Conservation (phyloP, 2,888 invertebrate species). For the Tuberolachnus salignus region DNA sequence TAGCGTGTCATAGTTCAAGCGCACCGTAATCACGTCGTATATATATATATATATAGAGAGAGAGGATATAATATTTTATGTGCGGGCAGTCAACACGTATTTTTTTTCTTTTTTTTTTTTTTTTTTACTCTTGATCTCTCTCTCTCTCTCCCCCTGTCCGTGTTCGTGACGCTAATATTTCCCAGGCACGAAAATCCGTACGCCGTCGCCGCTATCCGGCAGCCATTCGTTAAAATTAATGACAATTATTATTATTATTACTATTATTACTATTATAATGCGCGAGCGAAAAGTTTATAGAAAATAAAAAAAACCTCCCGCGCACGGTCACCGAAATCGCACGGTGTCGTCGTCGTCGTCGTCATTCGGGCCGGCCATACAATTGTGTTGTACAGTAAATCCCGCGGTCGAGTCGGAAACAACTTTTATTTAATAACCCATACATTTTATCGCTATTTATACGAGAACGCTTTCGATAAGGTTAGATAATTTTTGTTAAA, state of each 20-base stretch:
- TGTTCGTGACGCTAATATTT: constrained; percentile 45
- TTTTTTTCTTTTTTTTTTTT: constrained; percentile 21
- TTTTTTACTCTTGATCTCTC: background rate
- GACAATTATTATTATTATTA: constrained; percentile 1
- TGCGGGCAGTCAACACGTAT: constrained; percentile 42
- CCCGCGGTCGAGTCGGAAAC: too few relatives aligned
- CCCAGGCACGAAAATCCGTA: constrained; percentile 27
- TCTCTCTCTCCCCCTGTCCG: too few relatives aligned
- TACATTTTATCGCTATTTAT: too few relatives aligned
- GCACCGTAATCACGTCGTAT: constrained; percentile 41
- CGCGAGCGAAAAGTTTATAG: background rate
- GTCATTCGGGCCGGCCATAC: too few relatives aligned
- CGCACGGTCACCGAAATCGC: too few relatives aligned
- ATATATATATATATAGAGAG: too few relatives aligned
- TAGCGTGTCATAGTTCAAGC: constrained; percentile 54
- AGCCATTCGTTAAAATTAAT: constrained; percentile 44
- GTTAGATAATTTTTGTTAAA: too few relatives aligned
- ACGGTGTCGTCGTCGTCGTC: too few relatives aligned
- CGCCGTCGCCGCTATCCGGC: constrained; percentile 21
- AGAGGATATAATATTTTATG: constrained; percentile 15
- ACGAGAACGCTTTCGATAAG: too few relatives aligned
- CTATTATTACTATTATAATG: background rate
- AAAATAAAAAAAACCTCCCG: too few relatives aligned
- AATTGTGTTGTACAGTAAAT: too few relatives aligned
- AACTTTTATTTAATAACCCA: too few relatives aligned